Conservation (phyloP, 2,797 vertebrate species). For the Selene dorsalis region DNA sequence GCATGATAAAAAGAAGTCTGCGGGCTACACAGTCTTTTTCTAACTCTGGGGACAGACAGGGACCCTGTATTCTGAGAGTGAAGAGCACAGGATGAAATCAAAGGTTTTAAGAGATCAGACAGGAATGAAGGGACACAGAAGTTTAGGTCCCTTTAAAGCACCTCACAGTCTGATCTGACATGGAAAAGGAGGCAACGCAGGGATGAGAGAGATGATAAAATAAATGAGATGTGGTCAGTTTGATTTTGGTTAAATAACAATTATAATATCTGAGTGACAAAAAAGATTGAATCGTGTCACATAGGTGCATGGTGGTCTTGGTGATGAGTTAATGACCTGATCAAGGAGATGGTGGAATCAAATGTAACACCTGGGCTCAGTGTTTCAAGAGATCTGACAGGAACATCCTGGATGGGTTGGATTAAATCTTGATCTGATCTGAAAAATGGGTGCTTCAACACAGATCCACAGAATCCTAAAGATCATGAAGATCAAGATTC, state of each 20-base stretch:
- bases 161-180: not conserved
- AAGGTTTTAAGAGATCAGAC: not conserved
- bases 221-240: not conserved
- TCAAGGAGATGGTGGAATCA: too few relatives aligned
- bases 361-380: too few relatives aligned
- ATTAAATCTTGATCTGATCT: too few relatives aligned
- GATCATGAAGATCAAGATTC: too few relatives aligned
- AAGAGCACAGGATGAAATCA: not conserved
- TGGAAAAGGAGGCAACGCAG: not conserved
- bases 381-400: too few relatives aligned
- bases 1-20: too few relatives aligned
- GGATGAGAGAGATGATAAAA: not conserved
- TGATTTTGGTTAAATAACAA: not conserved
- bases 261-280: not conserved
- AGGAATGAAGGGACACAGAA: not conserved
- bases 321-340: too few relatives aligned
- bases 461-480: too few relatives aligned
- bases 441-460: too few relatives aligned
- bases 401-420: too few relatives aligned
- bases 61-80: not conserved
- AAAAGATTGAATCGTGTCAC: not conserved
- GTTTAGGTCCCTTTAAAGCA: not conserved
- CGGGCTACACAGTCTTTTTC: too few relatives aligned
- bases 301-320: not conserved
- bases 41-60: too few relatives aligned